Percentiles rank a stretch among this genome's conserved stretches.
Evolutionary conservation across 2,888 invertebrate genomes (phyloP).

Genomic region (Coleophora flavipennella): DNA sequence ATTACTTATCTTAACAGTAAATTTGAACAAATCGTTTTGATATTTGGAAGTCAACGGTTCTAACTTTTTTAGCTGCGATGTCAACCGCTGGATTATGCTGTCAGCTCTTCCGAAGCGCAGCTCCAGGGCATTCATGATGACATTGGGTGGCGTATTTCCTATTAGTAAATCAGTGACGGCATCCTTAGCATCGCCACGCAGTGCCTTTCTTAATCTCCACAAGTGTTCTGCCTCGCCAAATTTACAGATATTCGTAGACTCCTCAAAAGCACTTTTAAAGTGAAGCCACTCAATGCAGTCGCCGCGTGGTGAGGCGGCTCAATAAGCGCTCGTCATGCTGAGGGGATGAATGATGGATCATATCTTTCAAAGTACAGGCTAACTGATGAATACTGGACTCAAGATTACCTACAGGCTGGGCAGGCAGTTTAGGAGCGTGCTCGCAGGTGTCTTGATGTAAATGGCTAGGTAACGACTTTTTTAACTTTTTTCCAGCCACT

Average conservation of each 20-base stretch:
- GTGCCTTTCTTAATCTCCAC: constrained; percentile 11
- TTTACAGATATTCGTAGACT: constrained; percentile 8
- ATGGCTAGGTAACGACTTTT: too few relatives aligned
- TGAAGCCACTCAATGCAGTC: constrained; percentile 14
- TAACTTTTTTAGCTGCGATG: constrained; percentile 9
- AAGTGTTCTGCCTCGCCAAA: constrained; percentile 13
- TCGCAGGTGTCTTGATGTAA: neutral
- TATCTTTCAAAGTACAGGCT: constrained; percentile 8
- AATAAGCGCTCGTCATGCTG: constrained; percentile 4
- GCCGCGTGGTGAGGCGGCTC: constrained; percentile 9
- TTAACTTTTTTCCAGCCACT: constrained; percentile 5
- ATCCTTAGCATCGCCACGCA: constrained; percentile 16
- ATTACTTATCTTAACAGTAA: constrained; percentile 7
- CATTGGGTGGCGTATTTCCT: constrained; percentile 9
- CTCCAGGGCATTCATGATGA: constrained; percentile 9
- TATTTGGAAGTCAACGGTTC: constrained; percentile 7
- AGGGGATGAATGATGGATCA: constrained; percentile 2
- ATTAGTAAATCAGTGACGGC: constrained; percentile 15
- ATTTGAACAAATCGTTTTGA: constrained; percentile 3
- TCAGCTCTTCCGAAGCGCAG: constrained; percentile 9
- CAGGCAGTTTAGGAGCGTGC: neutral
- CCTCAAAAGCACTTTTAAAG: constrained; percentile 9
- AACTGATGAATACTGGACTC: constrained; percentile 2
- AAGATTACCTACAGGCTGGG: neutral
- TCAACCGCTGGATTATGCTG: constrained; percentile 5